Conservation (phyloP, 2,888 invertebrate genomes). For the Acanthococcus lagerstroemiae region DNA sequence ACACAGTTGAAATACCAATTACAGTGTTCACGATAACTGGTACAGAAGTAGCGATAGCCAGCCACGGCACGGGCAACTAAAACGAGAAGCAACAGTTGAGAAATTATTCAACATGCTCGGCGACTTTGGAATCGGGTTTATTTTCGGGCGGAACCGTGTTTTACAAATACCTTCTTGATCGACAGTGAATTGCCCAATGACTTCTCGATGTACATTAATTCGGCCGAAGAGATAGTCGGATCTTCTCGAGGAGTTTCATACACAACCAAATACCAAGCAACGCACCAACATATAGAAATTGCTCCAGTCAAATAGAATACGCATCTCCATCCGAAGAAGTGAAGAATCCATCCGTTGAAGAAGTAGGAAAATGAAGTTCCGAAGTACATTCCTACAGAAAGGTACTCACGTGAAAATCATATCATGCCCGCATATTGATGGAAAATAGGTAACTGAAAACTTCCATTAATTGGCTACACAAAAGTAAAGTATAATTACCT, state of each 20-base stretch:
- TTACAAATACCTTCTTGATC: constrained; percentile 41
- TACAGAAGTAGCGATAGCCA: constrained; percentile 48
- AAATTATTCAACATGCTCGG: no score
- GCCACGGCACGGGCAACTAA: constrained; percentile 52
- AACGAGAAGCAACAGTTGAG: no score
- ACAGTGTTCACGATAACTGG: constrained; percentile 56
- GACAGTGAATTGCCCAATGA: constrained; percentile 46
- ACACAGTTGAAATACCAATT: constrained; percentile 55
- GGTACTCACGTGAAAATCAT: no score
- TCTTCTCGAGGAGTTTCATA: constrained; percentile 55
- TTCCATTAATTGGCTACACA: no score
- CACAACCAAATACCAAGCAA: constrained; percentile 51
- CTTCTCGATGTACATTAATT: constrained; percentile 50
- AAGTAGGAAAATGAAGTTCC: constrained; percentile 58
- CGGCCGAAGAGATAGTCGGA: constrained; percentile 51
- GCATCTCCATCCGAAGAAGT: constrained; percentile 57
- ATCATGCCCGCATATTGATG: no score
- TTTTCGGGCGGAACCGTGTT: no score
- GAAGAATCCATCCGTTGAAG: constrained; percentile 55
- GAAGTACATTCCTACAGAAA: constrained; percentile 49
- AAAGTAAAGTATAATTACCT: constrained; percentile 41
- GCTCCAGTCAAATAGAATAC: constrained; percentile 58
- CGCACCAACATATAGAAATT: constrained; percentile 54
- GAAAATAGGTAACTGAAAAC: no score
- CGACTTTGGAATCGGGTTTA: no score